phyloP scores from a whole-genome alignment of 2,888 invertebrate genomes.

The Sesia apiformis region DNA sequence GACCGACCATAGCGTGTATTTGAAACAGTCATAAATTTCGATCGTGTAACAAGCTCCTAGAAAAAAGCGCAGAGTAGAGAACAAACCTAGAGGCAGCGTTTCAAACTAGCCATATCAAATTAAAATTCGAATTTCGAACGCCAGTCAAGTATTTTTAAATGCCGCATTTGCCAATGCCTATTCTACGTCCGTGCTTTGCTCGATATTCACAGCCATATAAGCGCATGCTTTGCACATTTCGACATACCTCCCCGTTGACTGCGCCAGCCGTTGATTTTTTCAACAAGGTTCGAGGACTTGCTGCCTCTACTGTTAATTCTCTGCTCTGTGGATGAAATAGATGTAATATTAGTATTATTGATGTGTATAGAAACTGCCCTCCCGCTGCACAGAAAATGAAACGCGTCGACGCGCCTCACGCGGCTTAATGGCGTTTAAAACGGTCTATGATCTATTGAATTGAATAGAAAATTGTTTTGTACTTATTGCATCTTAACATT shows the following conservation, averaged over 20 bases:
- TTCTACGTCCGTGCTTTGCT: constrained; percentile 5
- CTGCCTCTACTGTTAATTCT: constrained; percentile 68
- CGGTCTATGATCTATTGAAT: constrained; percentile 1
- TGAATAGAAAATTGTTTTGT: neutral
- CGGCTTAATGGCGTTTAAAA: constrained; percentile 12
- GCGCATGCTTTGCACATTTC: constrained; percentile 31
- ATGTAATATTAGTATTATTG: constrained; percentile 9
- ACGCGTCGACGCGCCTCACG: constrained; percentile 6
- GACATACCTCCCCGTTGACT: constrained; percentile 70
- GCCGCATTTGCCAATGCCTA: neutral
- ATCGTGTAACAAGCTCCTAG: constrained; percentile 23
- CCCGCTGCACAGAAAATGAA: constrained; percentile 4
- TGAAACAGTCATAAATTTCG: constrained; percentile 25
- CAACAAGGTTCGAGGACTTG: constrained; percentile 52
- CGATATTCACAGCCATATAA: constrained; percentile 26
- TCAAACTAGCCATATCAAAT: neutral
- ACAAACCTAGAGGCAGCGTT: constrained; percentile 25
- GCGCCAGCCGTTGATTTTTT: constrained; percentile 67
- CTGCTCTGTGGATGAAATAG: constrained; percentile 66
- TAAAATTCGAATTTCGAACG: neutral
- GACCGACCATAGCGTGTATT: constrained; percentile 23
- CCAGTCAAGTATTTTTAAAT: neutral
- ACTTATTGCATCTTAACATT: neutral
- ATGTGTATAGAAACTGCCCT: neutral
- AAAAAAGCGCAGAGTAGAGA: constrained; percentile 35